phyloP scores from a whole-genome alignment of 2,113 vertebrate species.

The Trochalopteron elliotii region DNA sequence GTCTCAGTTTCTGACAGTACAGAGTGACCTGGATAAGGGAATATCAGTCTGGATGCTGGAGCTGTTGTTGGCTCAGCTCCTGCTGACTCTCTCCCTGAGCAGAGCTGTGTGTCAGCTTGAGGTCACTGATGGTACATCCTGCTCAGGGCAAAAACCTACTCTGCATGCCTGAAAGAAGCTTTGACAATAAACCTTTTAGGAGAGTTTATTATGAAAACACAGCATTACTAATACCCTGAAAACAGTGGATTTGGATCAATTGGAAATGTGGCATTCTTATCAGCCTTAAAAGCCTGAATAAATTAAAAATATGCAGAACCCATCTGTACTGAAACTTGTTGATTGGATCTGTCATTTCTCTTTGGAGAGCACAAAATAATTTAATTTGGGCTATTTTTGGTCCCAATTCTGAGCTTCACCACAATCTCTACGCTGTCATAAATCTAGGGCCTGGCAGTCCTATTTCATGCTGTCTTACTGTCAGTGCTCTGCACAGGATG shows the following conservation, averaged over 20 bases:
- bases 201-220: slow-evolving; percentile 41
- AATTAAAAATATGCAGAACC: slow-evolving; percentile 44
- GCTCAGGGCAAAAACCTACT: slow-evolving; percentile 30
- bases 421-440: neutral
- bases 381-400: neutral
- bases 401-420: neutral
- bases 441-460: neutral
- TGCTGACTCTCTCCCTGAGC: neutral
- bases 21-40: neutral
- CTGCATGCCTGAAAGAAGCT: slow-evolving; percentile 38
- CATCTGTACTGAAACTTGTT: slow-evolving; percentile 44
- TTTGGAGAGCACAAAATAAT: neutral
- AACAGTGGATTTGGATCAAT: slow-evolving; percentile 37
- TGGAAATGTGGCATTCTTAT: neutral
- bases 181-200: slow-evolving; percentile 42
- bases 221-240: neutral
- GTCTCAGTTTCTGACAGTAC: neutral
- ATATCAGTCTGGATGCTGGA: neutral
- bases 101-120: neutral
- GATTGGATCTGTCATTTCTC: slow-evolving; percentile 4
- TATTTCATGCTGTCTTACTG: neutral
- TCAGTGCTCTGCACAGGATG: neutral
- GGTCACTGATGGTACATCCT: slow-evolving; percentile 17
- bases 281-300: slow-evolving; percentile 14
- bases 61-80: neutral